Conservation (phyloP, 2,797 vertebrate species). For the Syngnathus acus region DNA sequence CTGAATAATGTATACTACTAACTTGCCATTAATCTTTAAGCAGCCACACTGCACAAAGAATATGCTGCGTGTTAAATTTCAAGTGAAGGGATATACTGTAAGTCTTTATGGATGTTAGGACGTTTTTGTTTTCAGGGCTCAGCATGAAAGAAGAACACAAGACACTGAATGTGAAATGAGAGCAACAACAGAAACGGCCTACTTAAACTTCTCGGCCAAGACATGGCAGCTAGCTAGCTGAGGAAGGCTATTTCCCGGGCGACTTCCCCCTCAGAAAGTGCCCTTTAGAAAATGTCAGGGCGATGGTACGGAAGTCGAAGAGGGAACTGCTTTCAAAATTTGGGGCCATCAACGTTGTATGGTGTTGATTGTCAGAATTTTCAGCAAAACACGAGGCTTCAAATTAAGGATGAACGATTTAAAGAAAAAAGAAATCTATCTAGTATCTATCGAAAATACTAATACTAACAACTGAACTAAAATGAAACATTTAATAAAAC, state of each 20-base stretch:
- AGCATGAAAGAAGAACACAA: background rate
- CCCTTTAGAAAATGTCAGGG: conserved; percentile 7
- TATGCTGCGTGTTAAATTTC: conserved; percentile 65
- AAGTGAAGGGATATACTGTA: conserved; percentile 46
- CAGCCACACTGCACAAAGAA: conserved; percentile 60
- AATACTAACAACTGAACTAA: background rate
- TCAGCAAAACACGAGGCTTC: background rate
- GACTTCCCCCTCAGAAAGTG: conserved; percentile 2
- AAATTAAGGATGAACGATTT: background rate
- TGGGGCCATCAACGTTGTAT: background rate
- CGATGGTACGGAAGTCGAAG: background rate
- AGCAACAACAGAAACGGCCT: background rate
- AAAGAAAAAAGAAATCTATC: too few relatives aligned
- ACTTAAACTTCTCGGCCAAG: background rate
- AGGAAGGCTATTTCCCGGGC: conserved; percentile 5
- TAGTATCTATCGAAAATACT: too few relatives aligned
- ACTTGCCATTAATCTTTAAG: conserved; percentile 74
- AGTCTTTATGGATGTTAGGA: conserved; percentile 42
- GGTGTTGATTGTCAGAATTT: background rate
- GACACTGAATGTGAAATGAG: conserved; percentile 1
- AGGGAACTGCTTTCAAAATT: background rate
- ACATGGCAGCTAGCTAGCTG: background rate
- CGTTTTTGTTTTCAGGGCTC: conserved; percentile 10
- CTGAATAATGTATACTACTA: conserved; percentile 78
- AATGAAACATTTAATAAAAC: too few relatives aligned